Percentiles rank a stretch among this genome's conserved stretches.
These are phyloP conservation scores for Eurois occulta DNA, from an alignment of 2,888 invertebrate genomes.

Conservation along the genomic window DNA sequence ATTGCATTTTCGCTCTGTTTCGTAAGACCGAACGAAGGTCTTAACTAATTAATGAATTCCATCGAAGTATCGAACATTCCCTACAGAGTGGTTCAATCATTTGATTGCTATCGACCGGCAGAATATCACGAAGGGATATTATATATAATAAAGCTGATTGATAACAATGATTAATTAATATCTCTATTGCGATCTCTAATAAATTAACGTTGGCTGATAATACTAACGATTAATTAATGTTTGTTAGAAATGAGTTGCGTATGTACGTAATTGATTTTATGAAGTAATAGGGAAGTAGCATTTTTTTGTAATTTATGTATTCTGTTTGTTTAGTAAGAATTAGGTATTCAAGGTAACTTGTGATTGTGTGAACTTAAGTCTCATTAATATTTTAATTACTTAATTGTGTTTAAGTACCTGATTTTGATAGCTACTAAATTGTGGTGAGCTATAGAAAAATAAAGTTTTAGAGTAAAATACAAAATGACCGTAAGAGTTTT, in stretches of 20 bases:
- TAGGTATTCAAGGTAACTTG: background rate
- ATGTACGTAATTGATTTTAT: conserved; percentile 6
- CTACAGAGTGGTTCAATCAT: conserved; percentile 42
- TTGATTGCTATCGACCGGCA: conserved; percentile 52
- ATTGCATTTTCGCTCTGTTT: conserved; percentile 45
- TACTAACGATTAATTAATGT: conserved; percentile 14
- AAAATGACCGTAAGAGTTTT: background rate
- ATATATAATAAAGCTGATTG: conserved; percentile 47
- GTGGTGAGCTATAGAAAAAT: background rate
- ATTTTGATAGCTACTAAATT: background rate
- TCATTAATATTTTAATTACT: conserved; percentile 6
- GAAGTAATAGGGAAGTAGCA: background rate
- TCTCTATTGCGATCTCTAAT: conserved; percentile 32
- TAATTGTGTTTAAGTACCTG: background rate
- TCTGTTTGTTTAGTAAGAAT: background rate
- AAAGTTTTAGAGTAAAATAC: background rate
- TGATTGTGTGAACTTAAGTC: background rate
- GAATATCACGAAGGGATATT: conserved; percentile 34
- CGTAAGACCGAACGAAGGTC: conserved; percentile 24
- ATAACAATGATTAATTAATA: conserved; percentile 39
- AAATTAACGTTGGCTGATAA: conserved; percentile 34
- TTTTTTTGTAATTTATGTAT: background rate
- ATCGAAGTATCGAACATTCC: conserved; percentile 43
- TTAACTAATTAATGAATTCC: conserved; percentile 60
- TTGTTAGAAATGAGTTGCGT: conserved; percentile 7